These are phyloP conservation scores for Lamellibrachia luymesi DNA, from an alignment of 1,140 invertebrate species.

Conservation along the genomic window DNA sequence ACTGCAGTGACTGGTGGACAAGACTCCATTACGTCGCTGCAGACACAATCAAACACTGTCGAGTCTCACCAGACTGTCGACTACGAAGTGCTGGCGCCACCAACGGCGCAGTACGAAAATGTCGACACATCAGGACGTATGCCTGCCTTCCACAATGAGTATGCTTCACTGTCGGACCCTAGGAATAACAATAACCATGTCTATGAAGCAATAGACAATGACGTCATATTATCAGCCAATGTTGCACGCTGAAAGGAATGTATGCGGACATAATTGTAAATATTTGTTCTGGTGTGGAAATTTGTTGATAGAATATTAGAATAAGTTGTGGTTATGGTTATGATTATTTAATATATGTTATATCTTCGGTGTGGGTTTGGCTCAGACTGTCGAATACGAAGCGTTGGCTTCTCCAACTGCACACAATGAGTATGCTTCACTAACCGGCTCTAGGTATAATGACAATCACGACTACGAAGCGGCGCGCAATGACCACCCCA, in stretches of 20 bases:
- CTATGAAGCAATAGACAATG: neutral
- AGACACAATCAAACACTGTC: neutral
- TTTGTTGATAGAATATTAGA: too few species aligned
- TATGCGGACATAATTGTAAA: neutral
- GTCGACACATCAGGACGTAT: neutral
- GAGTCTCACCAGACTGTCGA: neutral
- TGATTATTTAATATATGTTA: too few species aligned
- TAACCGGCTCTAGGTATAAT: too few species aligned
- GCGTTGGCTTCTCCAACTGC: too few species aligned
- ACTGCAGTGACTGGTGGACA: neutral
- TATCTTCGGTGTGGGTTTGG: too few species aligned
- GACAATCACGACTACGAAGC: too few species aligned
- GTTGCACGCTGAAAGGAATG: neutral
- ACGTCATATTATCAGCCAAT: neutral
- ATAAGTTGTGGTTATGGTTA: too few species aligned
- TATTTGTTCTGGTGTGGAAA: too few species aligned
- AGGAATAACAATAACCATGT: neutral
- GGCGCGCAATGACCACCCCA: too few species aligned
- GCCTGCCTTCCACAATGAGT: neutral
- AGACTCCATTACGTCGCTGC: neutral
- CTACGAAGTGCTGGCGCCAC: neutral
- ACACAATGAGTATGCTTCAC: too few species aligned
- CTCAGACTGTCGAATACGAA: too few species aligned
- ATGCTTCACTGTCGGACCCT: neutral
- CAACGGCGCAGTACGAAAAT: neutral